Percentiles rank a stretch among this genome's conserved stretches.
Conservation (phyloP, 2,113 vertebrate species). For the Silurus glanis region DNA sequence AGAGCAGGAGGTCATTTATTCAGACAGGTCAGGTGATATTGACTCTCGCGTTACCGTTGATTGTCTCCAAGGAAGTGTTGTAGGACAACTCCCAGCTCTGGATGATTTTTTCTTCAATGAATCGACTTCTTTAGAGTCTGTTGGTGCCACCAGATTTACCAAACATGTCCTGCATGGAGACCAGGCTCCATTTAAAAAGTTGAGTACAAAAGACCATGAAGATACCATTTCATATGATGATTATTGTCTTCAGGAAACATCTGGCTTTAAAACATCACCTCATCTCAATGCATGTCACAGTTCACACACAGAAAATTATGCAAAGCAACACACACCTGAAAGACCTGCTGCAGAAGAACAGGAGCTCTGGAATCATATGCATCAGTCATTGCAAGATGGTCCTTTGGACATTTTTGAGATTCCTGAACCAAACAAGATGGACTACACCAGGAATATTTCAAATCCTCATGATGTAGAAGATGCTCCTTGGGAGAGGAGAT, state of each 20-base stretch:
- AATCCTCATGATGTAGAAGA: slow-evolving; percentile 13
- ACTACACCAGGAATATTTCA: not conserved
- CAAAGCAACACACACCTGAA: slow-evolving; percentile 31
- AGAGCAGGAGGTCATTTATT: slow-evolving; percentile 47
- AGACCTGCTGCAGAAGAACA: not conserved
- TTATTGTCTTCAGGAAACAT: slow-evolving; percentile 8
- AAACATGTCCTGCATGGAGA: slow-evolving; percentile 7
- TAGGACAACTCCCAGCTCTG: slow-evolving; percentile 25
- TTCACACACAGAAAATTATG: slow-evolving; percentile 55
- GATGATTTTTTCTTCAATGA: slow-evolving; percentile 16
- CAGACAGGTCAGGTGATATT: slow-evolving; percentile 18
- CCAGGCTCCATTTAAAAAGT: not conserved
- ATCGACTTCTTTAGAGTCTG: not conserved
- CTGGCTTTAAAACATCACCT: slow-evolving; percentile 10
- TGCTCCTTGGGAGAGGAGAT: not conserved
- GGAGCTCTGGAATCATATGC: not conserved
- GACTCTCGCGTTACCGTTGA: not conserved
- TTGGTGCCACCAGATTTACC: not conserved
- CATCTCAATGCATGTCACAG: not conserved
- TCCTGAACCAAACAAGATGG: not conserved
- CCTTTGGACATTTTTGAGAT: not conserved
- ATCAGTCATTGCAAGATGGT: not conserved
- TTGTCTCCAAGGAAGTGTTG: not conserved
- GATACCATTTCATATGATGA: slow-evolving; percentile 16
- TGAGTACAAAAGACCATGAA: not conserved